Base-by-base conservation (phyloP, 2,888 invertebrate genomes). In the Ecliptopera silaceata region DNA sequence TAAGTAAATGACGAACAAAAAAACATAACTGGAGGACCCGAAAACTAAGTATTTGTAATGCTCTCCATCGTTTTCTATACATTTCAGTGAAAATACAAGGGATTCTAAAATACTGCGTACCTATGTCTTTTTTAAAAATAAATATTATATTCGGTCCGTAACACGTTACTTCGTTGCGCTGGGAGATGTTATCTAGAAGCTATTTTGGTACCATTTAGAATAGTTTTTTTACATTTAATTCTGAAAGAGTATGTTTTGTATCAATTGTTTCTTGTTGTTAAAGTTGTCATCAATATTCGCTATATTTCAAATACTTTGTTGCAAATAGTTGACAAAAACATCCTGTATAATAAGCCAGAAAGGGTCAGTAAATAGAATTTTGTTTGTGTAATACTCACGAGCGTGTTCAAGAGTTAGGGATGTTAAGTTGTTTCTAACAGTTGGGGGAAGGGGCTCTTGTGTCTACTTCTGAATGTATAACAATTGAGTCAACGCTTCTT, bases 341-440 rank as follows among this genome's bases (percentile, higher is more conserved):
- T 13, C 29, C 54, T 54, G 42, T 54, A 26, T 36, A 38, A 46
- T 13, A 39, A 44, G 29, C n/a, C 55, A 68, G 66, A 64, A 69
- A 69, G 71, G 75, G 75, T 71, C 75, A 68, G 71, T 65, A 68
- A 74, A 71, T 72, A 76, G 64, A 71, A 68, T 69, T 67, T 59
- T 75, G 71, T 75, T 75, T 75, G 74, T 69, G 61, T 68, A 61
- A 71, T 71, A 72, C 75, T 74, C 65, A 68, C 56, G 66, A 63
- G 64, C 64, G 69, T 68, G 65, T 63, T 69, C 58, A 59, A 68
- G 68, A 72, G 69, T 70, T 69, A 44, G 52, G 51, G 66, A 70
- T 64, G 64, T 64, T 61, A 61, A 64, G 53, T 62, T 62, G 64
- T 64, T 64, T 46, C 56, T 53, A 61, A 61, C 61, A 47, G 57